These are phyloP conservation scores for Paradoxurus hermaphroditus DNA, from an alignment of 2,113 vertebrate species.

Conservation along the genomic window DNA sequence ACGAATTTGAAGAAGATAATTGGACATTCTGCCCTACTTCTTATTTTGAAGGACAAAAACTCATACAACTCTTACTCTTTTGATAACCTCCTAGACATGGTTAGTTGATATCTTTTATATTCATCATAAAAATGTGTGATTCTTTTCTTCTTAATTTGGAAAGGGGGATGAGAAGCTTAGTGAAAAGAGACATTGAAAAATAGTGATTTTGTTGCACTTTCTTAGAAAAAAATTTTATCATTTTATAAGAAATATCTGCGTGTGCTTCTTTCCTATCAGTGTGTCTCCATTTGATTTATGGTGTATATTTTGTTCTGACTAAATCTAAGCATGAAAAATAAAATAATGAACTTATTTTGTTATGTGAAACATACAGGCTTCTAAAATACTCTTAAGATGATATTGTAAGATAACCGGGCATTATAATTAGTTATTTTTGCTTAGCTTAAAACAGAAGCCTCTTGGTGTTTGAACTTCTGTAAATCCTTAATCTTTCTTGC, in stretches of 20 bases:
- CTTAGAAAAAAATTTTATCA: background rate
- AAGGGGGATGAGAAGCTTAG: background rate
- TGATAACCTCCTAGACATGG: conserved; percentile 89
- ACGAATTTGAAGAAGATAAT: conserved; percentile 90
- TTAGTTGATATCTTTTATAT: conserved; percentile 75
- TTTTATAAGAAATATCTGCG: background rate
- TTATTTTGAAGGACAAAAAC: conserved; percentile 90
- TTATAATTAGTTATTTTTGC: background rate
- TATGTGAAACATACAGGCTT: background rate
- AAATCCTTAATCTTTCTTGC: background rate
- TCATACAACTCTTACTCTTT: conserved; percentile 83
- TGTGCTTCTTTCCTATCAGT: background rate
- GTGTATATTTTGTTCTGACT: background rate
- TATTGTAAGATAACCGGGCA: background rate
- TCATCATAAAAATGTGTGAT: background rate
- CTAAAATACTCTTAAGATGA: background rate
- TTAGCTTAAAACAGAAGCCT: background rate
- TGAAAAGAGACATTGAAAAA: conserved; percentile 5
- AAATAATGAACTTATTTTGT: background rate
- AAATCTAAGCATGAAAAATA: background rate
- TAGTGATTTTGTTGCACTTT: background rate
- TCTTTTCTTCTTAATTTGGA: background rate
- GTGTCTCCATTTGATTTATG: background rate
- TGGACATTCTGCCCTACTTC: conserved; percentile 89
- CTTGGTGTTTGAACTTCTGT: background rate